Percentiles rank a stretch among this genome's conserved stretches.
phyloP scores from a whole-genome alignment of 2,797 vertebrate genomes.

The Tenualosa thibaudeaui region DNA sequence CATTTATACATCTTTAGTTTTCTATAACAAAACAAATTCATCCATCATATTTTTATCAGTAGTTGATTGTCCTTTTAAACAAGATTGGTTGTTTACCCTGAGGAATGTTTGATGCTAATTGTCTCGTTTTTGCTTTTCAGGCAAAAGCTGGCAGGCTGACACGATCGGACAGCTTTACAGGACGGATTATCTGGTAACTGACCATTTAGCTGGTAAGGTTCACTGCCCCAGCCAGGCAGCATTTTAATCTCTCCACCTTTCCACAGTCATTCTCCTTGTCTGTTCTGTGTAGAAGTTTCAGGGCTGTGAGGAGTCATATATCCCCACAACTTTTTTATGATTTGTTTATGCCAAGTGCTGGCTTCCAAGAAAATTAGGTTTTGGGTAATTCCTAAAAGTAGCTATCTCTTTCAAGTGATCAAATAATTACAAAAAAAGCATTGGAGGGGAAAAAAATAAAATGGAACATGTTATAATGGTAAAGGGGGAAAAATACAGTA shows the following conservation, averaged over 20 bases:
- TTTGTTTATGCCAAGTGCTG: not conserved
- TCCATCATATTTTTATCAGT: not conserved
- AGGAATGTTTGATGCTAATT: not conserved
- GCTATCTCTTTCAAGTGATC: conserved; percentile 1
- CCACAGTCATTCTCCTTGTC: not conserved
- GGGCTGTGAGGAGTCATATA: not conserved
- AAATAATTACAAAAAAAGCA: not conserved
- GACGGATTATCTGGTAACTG: conserved; percentile 99
- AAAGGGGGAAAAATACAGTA: not conserved
- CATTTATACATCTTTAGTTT: not conserved
- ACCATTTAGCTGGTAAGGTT: conserved; percentile 98
- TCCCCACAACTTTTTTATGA: not conserved
- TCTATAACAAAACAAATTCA: not conserved
- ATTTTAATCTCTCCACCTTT: conserved; percentile 18
- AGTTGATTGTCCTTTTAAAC: not conserved
- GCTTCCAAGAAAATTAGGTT: not conserved
- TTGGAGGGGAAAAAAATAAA: not conserved
- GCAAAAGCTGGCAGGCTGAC: conserved; percentile 99
- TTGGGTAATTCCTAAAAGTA: not conserved
- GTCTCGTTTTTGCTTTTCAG: conserved; percentile 56
- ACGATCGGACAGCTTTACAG: conserved; percentile 87
- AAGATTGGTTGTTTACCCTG: not conserved
- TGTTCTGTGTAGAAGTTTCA: not conserved
- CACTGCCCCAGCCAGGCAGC: not conserved
- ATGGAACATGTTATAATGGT: not conserved